Evolutionary conservation across 2,797 vertebrate genomes (phyloP).

Genomic region (Vireo griseus): DNA sequence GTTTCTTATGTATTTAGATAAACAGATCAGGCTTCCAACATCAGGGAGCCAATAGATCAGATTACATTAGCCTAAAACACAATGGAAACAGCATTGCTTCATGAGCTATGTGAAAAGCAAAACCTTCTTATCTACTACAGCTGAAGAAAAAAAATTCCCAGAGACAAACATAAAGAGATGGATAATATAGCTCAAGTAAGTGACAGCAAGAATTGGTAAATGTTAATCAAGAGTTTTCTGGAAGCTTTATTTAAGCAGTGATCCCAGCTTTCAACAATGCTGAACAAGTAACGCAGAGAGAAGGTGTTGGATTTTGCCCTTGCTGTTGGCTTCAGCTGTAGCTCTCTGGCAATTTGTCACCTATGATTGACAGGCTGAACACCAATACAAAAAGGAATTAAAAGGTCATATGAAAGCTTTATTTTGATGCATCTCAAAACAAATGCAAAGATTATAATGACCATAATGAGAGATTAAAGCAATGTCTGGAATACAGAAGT

Average conservation of each 20-base stretch:
- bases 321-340: background rate
- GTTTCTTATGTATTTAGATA: background rate
- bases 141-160: background rate
- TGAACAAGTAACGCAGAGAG: background rate
- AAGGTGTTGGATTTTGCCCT: background rate
- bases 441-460: background rate
- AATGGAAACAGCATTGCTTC: background rate
- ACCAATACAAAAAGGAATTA: background rate
- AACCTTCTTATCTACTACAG: background rate
- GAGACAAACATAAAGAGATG: background rate
- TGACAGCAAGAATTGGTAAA: background rate
- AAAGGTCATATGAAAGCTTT: background rate
- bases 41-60: background rate
- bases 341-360: background rate
- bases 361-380: background rate
- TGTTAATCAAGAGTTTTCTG: background rate
- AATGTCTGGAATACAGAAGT: background rate
- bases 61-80: background rate
- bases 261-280: background rate
- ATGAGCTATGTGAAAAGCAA: background rate
- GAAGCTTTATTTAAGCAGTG: background rate
- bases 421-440: background rate
- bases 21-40: background rate
- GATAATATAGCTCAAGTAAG: background rate
- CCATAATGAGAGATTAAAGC: background rate